Conservation (phyloP, 2,797 vertebrate species). For the Pangasius larnaudii region DNA sequence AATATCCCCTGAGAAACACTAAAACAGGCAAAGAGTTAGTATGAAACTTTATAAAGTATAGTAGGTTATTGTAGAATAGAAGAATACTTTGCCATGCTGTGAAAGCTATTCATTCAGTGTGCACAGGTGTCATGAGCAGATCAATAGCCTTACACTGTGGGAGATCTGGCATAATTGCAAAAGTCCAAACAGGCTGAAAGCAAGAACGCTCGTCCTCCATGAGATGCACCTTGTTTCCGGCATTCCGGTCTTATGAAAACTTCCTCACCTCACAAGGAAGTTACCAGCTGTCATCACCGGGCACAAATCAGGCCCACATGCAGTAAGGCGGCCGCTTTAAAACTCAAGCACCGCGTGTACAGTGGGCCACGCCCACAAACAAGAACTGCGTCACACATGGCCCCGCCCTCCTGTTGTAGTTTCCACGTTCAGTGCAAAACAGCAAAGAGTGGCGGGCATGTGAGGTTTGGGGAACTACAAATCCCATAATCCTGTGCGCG, state of each 20-base stretch:
- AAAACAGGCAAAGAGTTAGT: background rate
- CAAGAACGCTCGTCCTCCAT: slow-evolving; percentile 40
- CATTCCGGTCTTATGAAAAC: slow-evolving; percentile 13
- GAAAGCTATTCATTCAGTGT: background rate
- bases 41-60: background rate
- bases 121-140: background rate
- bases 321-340: slow-evolving; percentile 45
- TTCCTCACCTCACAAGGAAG: background rate
- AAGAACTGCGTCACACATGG: background rate
- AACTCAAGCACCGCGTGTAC: background rate
- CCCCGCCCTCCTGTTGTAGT: slow-evolving; percentile 66
- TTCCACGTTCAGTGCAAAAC: background rate
- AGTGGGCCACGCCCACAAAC: slow-evolving; percentile 62
- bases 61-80: background rate
- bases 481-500: slow-evolving; percentile 17
- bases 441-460: background rate
- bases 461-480: slow-evolving; percentile 64
- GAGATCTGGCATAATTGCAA: slow-evolving; percentile 52
- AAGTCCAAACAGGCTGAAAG: slow-evolving; percentile 49
- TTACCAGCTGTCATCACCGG: slow-evolving; percentile 29
- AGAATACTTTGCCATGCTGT: background rate
- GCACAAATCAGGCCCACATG: background rate
- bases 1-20: background rate
- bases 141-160: background rate
- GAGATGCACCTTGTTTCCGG: slow-evolving; percentile 17